phyloP scores from a whole-genome alignment of 2,797 vertebrate genomes.

The Lepidocolaptes lacrymiger region DNA sequence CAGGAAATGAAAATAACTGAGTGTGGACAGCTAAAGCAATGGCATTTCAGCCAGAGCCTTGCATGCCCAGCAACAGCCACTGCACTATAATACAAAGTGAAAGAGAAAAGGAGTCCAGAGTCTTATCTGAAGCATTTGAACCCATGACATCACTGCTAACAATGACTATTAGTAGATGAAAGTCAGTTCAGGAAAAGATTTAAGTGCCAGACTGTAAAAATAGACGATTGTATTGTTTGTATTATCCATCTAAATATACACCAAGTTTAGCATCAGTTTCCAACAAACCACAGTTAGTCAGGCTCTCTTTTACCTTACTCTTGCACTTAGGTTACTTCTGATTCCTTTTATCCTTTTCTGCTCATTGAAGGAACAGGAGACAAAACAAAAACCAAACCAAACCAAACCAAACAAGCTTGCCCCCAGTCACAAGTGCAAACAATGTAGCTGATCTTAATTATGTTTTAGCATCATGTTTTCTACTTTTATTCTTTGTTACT shows the following conservation, averaged over 20 bases:
- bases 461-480: background rate
- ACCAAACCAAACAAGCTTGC: background rate
- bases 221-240: background rate
- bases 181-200: background rate
- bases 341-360: background rate
- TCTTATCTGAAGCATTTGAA: background rate
- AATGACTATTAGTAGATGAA: background rate
- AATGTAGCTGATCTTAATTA: background rate
- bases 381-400: background rate
- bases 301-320: background rate
- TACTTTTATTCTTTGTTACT: background rate
- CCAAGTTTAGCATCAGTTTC: background rate
- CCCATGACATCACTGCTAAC: background rate
- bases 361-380: background rate
- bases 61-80: background rate
- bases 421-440: background rate
- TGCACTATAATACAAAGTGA: background rate
- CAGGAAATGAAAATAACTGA: background rate
- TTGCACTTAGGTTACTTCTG: background rate
- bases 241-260: background rate
- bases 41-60: background rate
- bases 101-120: background rate
- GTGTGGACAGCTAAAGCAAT: background rate
- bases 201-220: background rate
- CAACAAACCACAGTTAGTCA: background rate